Conservation (phyloP, 37 sponge, comb jelly and placozoan genomes). For the Beroe ovata region DNA sequence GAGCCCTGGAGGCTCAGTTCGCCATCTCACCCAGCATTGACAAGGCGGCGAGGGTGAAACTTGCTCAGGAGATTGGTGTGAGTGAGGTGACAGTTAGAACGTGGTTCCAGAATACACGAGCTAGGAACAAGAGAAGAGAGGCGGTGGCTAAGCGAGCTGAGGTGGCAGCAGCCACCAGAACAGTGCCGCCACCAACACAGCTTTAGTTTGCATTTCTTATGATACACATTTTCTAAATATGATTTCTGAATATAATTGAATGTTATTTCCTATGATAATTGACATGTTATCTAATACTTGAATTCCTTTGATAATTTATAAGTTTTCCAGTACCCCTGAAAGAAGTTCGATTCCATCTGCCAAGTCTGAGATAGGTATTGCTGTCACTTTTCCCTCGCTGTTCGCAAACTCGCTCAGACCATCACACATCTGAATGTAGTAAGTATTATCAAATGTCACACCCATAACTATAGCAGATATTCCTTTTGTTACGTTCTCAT, state of each 20-base stretch:
- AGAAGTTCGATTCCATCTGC: constrained; percentile 6
- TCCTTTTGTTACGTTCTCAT: too few species aligned
- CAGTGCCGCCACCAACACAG: too few species aligned
- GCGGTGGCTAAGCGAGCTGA: not conserved
- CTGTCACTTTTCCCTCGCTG: constrained; percentile 20
- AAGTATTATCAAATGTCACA: too few species aligned
- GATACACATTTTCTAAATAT: too few species aligned
- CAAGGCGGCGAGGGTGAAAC: not conserved
- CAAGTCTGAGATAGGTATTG: not conserved
- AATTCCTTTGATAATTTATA: too few species aligned
- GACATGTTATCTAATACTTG: too few species aligned
- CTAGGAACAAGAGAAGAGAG: not conserved
- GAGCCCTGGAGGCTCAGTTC: constrained; percentile 1
- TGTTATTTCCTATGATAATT: too few species aligned
- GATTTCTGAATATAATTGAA: too few species aligned
- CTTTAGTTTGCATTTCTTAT: too few species aligned
- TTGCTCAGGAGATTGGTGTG: not conserved
- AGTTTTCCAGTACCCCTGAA: constrained; percentile 18
- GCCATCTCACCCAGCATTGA: not conserved
- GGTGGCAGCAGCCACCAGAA: constrained; percentile 24
- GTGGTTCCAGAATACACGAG: constrained; percentile 43
- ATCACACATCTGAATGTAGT: constrained; percentile 62
- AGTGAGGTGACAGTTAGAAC: constrained; percentile 3
- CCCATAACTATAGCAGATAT: too few species aligned
- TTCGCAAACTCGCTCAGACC: constrained; percentile 12